Evolutionary conservation across 2,797 vertebrate genomes (phyloP).

Genomic region (Acanthornis magna): DNA sequence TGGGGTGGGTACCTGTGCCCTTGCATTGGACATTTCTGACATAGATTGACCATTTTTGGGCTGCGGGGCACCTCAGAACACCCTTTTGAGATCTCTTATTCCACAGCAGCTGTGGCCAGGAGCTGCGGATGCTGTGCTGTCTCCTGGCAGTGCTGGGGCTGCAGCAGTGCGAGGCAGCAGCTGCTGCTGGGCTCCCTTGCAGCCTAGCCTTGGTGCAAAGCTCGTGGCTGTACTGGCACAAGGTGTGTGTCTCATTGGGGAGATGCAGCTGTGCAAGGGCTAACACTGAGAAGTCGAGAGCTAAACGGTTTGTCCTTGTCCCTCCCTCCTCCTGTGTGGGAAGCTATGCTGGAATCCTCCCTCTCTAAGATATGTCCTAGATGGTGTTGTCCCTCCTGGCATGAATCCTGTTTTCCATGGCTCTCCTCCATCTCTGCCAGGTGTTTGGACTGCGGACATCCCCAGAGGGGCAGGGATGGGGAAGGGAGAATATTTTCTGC

Average conservation of each 20-base stretch:
- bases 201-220: not conserved
- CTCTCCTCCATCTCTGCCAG: not conserved
- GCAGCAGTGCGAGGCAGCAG: not conserved
- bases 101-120: not conserved
- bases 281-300: not conserved
- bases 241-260: not conserved
- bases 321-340: not conserved
- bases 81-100: not conserved
- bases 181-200: not conserved
- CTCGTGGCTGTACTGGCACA: not conserved
- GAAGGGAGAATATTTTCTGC: not conserved
- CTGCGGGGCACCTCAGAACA: not conserved
- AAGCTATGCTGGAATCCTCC: not conserved
- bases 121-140: not conserved
- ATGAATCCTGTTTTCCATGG: not conserved
- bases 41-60: not conserved
- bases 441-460: slow-evolving; percentile 22
- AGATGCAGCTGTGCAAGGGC: not conserved
- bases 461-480: not conserved
- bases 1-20: not conserved
- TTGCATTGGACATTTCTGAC: not conserved
- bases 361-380: not conserved
- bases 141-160: not conserved
- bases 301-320: not conserved
- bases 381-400: slow-evolving; percentile 1